Evolutionary conservation across 2,888 invertebrate genomes (phyloP).

Genomic region (Acleris holmiana): DNA sequence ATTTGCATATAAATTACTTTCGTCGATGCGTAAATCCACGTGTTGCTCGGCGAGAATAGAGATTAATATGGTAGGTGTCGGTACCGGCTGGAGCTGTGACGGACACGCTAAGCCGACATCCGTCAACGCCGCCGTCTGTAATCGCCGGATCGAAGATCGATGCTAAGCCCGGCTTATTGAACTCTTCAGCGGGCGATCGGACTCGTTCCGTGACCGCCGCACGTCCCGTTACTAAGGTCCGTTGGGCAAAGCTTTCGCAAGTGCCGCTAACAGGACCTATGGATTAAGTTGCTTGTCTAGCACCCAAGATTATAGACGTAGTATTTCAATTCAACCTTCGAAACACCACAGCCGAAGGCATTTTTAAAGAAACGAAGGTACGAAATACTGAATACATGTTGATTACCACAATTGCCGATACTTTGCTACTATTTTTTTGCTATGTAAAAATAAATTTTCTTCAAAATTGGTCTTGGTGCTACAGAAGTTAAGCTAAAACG

Average conservation of each 20-base stretch:
- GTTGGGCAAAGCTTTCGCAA: conserved; percentile 35
- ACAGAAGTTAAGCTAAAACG: too few relatives aligned
- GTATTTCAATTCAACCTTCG: too few relatives aligned
- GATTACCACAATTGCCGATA: too few relatives aligned
- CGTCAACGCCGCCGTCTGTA: conserved; percentile 79
- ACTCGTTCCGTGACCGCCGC: conserved; percentile 64
- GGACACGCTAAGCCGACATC: conserved; percentile 83
- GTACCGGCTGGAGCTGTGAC: conserved; percentile 63
- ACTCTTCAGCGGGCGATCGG: conserved; percentile 70
- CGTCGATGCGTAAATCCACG: conserved; percentile 80
- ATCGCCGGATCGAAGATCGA: conserved; percentile 81
- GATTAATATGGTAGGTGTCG: conserved; percentile 81
- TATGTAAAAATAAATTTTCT: too few relatives aligned
- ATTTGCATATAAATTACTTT: conserved; percentile 84
- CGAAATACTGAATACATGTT: too few relatives aligned
- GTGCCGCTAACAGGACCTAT: background rate
- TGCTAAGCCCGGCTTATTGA: conserved; percentile 81
- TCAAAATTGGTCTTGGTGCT: too few relatives aligned
- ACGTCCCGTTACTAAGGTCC: conserved; percentile 57
- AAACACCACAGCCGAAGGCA: too few relatives aligned
- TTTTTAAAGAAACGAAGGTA: too few relatives aligned
- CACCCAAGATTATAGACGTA: too few relatives aligned
- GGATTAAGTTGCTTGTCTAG: background rate
- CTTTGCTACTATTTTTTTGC: too few relatives aligned
- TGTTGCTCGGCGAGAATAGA: conserved; percentile 79